These are phyloP conservation scores for Danio tinwini DNA, from an alignment of 2,797 vertebrate species.

Conservation along the genomic window DNA sequence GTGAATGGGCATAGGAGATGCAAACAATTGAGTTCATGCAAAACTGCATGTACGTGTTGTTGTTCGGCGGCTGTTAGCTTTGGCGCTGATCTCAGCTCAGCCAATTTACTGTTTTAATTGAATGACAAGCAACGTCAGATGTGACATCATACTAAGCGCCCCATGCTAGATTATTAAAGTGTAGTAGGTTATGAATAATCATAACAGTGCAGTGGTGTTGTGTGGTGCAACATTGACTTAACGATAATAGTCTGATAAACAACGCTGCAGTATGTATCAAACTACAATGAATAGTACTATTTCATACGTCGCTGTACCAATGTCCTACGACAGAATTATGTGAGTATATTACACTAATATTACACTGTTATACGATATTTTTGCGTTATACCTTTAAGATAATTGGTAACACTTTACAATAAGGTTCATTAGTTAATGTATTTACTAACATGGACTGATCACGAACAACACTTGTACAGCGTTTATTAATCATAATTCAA, in stretches of 20 bases:
- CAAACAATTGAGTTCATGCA: background rate
- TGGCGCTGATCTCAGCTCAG: background rate
- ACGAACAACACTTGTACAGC: too few relatives aligned
- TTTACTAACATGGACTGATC: too few relatives aligned
- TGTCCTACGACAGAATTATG: background rate
- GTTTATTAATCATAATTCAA: too few relatives aligned
- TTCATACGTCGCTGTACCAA: background rate
- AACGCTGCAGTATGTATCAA: background rate
- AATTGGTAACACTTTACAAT: too few relatives aligned
- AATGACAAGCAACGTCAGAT: background rate
- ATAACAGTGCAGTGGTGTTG: background rate
- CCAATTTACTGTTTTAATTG: conserved; percentile 2
- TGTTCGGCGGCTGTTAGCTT: conserved; percentile 13
- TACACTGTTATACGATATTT: background rate
- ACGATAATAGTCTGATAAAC: background rate
- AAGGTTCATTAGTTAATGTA: too few relatives aligned
- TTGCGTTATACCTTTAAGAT: background rate
- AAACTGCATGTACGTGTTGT: background rate
- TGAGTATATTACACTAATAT: background rate
- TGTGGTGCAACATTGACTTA: background rate
- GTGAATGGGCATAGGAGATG: background rate
- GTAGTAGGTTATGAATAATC: background rate
- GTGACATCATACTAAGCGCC: background rate
- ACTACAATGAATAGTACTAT: background rate
- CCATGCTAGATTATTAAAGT: background rate